These are phyloP conservation scores for Leptopilina drosophilae DNA, from an alignment of 2,888 invertebrate species.

Conservation along the genomic window DNA sequence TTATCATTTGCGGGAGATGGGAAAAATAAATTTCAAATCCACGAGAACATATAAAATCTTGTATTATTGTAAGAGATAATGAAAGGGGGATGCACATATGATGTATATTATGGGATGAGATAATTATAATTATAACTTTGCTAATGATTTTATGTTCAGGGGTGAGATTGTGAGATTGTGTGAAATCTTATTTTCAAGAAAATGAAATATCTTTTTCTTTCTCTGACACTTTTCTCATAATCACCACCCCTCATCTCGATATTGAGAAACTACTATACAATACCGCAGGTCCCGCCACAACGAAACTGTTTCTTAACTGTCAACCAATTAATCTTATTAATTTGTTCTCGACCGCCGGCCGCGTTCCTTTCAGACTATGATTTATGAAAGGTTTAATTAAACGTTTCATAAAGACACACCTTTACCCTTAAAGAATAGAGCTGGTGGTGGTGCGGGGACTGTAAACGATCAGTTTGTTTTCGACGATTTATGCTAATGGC, in stretches of 20 bases:
- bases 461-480: conserved; percentile 41
- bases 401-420: conserved; percentile 71
- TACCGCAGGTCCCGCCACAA: conserved; percentile 45
- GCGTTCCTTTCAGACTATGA: conserved; percentile 54
- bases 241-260: conserved; percentile 26
- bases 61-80: neutral
- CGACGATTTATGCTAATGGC: conserved; percentile 38
- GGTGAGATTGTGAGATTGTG: neutral
- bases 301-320: conserved; percentile 72
- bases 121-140: conserved; percentile 9
- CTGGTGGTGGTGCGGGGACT: conserved; percentile 34
- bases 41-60: neutral
- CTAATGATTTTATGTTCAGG: neutral
- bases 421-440: conserved; percentile 49
- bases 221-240: conserved; percentile 18
- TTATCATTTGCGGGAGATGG: too few species aligned
- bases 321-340: conserved; percentile 76
- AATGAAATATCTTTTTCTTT: conserved; percentile 24
- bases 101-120: neutral
- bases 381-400: conserved; percentile 75
- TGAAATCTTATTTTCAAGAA: conserved; percentile 7
- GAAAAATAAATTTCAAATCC: neutral
- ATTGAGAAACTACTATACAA: conserved; percentile 48
- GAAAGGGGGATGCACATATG: neutral
- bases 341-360: conserved; percentile 66